Evolutionary conservation across 2,797 vertebrate genomes (phyloP).

Genomic region (Enteromius anoplus): DNA sequence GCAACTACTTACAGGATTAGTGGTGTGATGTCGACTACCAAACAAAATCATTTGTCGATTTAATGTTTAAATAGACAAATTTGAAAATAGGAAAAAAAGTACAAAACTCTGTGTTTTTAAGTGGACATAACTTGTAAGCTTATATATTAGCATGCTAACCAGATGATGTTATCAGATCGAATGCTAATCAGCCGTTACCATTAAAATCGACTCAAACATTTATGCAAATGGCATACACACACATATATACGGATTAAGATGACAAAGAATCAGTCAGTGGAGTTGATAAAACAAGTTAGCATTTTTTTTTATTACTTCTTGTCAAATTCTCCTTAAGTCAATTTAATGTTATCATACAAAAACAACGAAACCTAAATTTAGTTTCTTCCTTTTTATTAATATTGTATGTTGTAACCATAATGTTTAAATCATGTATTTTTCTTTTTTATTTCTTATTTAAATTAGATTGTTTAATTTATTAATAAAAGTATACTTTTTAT

Average conservation of each 20-base stretch:
- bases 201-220: no score
- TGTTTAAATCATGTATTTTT: not conserved
- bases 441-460: not conserved
- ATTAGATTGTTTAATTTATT: not conserved
- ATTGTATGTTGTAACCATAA: not conserved
- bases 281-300: no score
- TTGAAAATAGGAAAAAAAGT: not conserved
- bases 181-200: no score
- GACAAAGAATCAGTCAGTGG: no score
- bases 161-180: no score
- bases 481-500: not conserved
- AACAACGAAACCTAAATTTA: no score
- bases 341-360: no score
- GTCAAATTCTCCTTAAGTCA: no score
- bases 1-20: not conserved
- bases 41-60: not conserved
- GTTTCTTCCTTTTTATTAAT: no score
- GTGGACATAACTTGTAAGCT: not conserved
- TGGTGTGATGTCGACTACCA: not conserved
- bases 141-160: not conserved
- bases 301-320: no score
- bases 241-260: no score
- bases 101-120: not conserved
- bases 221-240: no score
- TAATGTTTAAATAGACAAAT: not conserved